These are phyloP conservation scores for Hoplostethus atlanticus DNA, from an alignment of 2,797 vertebrate genomes.

Conservation along the genomic window DNA sequence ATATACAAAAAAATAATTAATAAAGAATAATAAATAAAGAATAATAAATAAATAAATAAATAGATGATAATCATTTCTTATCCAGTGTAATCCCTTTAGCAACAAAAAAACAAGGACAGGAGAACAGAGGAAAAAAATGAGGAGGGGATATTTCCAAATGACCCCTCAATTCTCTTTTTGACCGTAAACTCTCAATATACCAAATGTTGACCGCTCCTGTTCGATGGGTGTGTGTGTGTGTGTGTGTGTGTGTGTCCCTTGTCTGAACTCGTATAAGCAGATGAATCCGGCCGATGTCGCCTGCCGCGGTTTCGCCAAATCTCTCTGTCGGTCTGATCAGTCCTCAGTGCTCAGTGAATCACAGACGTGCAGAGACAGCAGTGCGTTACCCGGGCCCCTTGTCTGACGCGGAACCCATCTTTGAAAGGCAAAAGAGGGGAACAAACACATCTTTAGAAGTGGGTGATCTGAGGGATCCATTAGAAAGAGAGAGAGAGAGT, in stretches of 20 bases:
- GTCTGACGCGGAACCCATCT: constrained; percentile 52
- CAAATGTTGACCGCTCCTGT: constrained; percentile 9
- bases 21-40: too few relatives aligned
- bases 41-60: too few relatives aligned
- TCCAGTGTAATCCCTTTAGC: neutral
- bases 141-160: constrained; percentile 6
- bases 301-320: constrained; percentile 39
- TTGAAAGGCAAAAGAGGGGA: constrained; percentile 63
- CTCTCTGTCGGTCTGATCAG: constrained; percentile 62
- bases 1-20: too few relatives aligned
- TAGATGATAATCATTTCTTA: neutral
- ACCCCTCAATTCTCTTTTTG: neutral
- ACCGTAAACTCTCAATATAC: too few relatives aligned
- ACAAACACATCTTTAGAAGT: constrained; percentile 65
- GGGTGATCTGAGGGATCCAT: constrained; percentile 61
- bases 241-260: constrained; percentile 23
- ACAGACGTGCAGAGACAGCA: constrained; percentile 33
- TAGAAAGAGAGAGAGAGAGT: constrained; percentile 18
- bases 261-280: constrained; percentile 30
- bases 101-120: constrained; percentile 13
- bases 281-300: constrained; percentile 25
- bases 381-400: constrained; percentile 28
- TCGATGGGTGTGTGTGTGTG: neutral
- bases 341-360: constrained; percentile 40
- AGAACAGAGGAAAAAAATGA: neutral